Base-by-base conservation (phyloP, 2,888 invertebrate species). In the Pyralis farinalis region DNA sequence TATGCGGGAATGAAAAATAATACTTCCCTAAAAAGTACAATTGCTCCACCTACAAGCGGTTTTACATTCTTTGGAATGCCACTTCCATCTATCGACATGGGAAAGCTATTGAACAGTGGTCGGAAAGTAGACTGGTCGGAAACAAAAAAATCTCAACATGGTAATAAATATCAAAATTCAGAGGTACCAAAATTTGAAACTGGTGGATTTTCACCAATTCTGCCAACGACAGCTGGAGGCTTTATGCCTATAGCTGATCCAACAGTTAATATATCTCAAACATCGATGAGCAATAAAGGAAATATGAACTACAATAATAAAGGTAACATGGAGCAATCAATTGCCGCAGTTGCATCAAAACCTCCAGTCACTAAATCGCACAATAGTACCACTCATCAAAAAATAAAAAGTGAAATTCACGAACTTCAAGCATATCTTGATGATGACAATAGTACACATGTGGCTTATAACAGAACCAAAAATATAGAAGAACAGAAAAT, bases 21-120 rank as follows among this genome's bases (percentile, higher is more conserved):
- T 12, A 70, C 69, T 5, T 59, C 63, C 10, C 76, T 84, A 37
- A 83, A 83, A 49, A 80, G 61, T 8, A 39, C 52, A 33, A 40
- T 71, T 10, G 70, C 83, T 40, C 87, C 91, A 0, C 91, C 93
- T 0, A 69, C 58, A 1, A 91, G 92, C 46, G 92, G 93, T 1
- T 95, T 96, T 53, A 95, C 96, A 8, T 95, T 96, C 65, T 96
- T 96, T 61, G 96, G 96, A 0, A 93, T 96, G 65, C 96, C 96
- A 0, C 68, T 96, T 43, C 94, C 96, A 1, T 90, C 92, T 28
- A 71, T 96, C 34, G 93, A 93, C 52, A 91, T 95, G 59, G 92
- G 93, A 7, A 93, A 93, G 57, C 77, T 95, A 30, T 90, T 94
- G 21, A 86, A 76, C 34, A 82, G 76, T 22, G 88, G 86, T 0